phyloP scores from a whole-genome alignment of 2,797 vertebrate species.

The Geotria australis region DNA sequence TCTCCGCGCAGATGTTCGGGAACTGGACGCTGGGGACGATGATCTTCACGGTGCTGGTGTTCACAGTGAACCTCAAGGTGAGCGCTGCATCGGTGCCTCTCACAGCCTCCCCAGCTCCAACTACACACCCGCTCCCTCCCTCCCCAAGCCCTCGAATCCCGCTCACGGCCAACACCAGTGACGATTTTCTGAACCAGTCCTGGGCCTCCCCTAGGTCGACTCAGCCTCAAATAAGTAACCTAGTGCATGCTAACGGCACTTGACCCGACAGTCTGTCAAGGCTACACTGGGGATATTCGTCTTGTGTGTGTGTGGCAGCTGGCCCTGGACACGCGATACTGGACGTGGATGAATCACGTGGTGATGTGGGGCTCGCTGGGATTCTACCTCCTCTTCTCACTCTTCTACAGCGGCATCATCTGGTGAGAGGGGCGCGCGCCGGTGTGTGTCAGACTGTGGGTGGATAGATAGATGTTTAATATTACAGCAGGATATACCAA shows the following conservation, averaged over 20 bases:
- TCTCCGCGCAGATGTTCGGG: slow-evolving; percentile 46
- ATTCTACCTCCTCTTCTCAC: slow-evolving; percentile 91
- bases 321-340: slow-evolving; percentile 74
- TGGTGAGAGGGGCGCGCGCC: slow-evolving; percentile 21
- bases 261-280: too few species aligned
- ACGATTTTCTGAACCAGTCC: too few species aligned
- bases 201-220: too few species aligned
- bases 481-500: too few species aligned
- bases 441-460: neutral
- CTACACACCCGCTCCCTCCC: too few species aligned
- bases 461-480: neutral
- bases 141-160: too few species aligned
- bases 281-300: too few species aligned
- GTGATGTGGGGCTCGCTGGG: slow-evolving; percentile 90
- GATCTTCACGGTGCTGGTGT: slow-evolving; percentile 73
- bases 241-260: too few species aligned
- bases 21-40: slow-evolving; percentile 94
- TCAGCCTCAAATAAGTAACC: too few species aligned
- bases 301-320: slow-evolving; percentile 15
- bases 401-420: slow-evolving; percentile 95
- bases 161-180: too few species aligned
- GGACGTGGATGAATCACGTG: slow-evolving; percentile 98
- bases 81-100: neutral
- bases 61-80: slow-evolving; percentile 91
- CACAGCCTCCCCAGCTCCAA: too few species aligned